A percentile compares a stretch with the other conserved stretches of the same genome.
These are phyloP conservation scores for Phylloscopus trochilus DNA, from an alignment of 2,113 vertebrate species.

Conservation along the genomic window DNA sequence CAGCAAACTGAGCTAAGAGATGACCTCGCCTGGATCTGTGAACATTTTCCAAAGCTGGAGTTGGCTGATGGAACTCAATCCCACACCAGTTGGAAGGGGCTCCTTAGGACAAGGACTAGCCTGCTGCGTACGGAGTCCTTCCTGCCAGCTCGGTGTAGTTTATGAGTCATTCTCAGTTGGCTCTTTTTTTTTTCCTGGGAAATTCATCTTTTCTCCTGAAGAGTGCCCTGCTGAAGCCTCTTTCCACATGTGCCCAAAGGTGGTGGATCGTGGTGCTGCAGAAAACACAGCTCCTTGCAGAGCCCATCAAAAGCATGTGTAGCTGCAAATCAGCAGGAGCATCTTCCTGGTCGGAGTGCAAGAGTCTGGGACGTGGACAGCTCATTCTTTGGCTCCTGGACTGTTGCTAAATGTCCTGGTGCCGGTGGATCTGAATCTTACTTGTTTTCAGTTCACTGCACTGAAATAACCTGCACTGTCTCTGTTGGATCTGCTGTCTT, in stretches of 20 bases:
- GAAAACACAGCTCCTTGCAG: neutral
- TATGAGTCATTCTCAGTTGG: neutral
- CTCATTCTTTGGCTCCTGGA: neutral
- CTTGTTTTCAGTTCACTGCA: neutral
- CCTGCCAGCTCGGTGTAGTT: neutral
- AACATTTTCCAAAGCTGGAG: neutral
- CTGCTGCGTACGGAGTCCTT: neutral
- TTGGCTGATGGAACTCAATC: neutral
- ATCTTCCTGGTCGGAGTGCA: accelerated
- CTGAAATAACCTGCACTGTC: neutral
- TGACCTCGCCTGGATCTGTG: neutral
- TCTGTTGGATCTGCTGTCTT: neutral
- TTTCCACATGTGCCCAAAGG: neutral
- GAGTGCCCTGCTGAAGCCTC: neutral
- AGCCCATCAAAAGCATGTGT: neutral
- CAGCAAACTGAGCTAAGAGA: neutral
- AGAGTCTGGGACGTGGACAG: neutral
- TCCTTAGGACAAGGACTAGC: neutral
- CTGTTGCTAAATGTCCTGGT: neutral
- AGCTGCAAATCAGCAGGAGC: neutral
- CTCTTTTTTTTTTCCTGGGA: neutral
- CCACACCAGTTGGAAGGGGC: neutral
- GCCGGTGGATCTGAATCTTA: neutral
- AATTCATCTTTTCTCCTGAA: neutral
- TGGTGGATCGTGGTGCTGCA: neutral